Evolutionary conservation across 92 coral and sea anemone genomes (phyloP), one percentile per base, ranked within the genome.

Genomic region (Zoanthus solanderi): DNA sequence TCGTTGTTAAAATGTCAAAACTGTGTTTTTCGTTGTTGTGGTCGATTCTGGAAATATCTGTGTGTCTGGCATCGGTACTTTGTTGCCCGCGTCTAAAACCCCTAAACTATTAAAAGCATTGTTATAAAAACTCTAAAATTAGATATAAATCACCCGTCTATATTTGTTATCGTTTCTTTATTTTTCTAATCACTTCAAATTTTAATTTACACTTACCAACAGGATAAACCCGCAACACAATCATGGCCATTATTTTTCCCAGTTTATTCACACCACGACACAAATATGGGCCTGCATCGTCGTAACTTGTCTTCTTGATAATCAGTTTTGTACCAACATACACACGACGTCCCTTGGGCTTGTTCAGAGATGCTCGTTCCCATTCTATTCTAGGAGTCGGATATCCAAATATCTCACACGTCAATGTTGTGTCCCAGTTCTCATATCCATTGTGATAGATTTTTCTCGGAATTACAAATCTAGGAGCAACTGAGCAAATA

Each of bases 351-450:
- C 88, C 94, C 50, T 71, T 37, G 6, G 92, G 94, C 61, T 91
- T 48, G 1, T 69, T 46, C 23, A 78, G 89, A 3, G 89, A 84
- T 17, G 94, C 93, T 31, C 96, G 84, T 16, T 89, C 92, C 96
- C 96, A 93, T 30, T 83, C 79, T 32, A 93, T 87, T 11, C 58
- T 75, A n/a, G 96, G 92, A 4, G 91, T 7, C 0, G 96, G 96
- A 79, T 31, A 93, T 15, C 69, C 69, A 17, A 61, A 61, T 61
- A 61, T 61, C 69, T 61, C 30, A 61, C 69, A 61, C 29, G 29
- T 16, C 69, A 61, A 17, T 15, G 29, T n/a, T 6, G 69, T 61
- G 29, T 61, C 69, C 69, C 69, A 61, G 29, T 61, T 61, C 29
- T n/a, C 69, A 17, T 61, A 61, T 9, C 69, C 69, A 61, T 0